Evolutionary conservation across 37 sponge, comb jelly and placozoan species (phyloP).

Genomic region (Eunapius fragilis): DNA sequence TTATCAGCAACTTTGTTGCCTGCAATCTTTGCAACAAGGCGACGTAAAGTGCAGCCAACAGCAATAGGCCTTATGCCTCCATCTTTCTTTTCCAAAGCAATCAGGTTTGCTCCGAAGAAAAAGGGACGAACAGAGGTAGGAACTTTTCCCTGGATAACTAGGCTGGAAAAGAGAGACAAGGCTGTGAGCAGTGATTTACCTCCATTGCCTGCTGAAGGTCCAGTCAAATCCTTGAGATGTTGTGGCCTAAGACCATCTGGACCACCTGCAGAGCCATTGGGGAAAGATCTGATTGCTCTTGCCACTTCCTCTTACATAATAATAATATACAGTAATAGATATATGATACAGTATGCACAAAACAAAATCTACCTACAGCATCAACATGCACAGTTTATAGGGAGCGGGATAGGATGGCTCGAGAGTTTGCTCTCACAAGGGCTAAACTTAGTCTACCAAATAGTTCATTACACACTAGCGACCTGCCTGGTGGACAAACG

Average conservation of each 20-base stretch:
- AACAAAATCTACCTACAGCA: too few species aligned
- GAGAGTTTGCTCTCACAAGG: too few species aligned
- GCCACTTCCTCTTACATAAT: too few species aligned
- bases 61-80: constrained; percentile 60
- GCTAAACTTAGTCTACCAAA: too few species aligned
- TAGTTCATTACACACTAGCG: too few species aligned
- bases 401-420: too few species aligned
- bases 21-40: constrained; percentile 39
- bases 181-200: constrained; percentile 12
- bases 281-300: constrained; percentile 8
- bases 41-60: constrained; percentile 39
- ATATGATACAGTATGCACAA: too few species aligned
- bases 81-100: constrained; percentile 38
- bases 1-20: neutral
- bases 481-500: too few species aligned
- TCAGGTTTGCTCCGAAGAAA: constrained; percentile 52
- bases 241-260: constrained; percentile 49
- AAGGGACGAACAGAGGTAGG: constrained; percentile 28
- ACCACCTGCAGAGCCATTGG: constrained; percentile 32
- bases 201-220: constrained; percentile 13
- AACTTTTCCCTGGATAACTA: constrained; percentile 11
- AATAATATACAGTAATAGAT: too few species aligned
- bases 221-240: constrained; percentile 42
- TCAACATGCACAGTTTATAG: too few species aligned
- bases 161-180: constrained; percentile 24